These are phyloP conservation scores for Styela clava DNA, from an alignment of 23 tunicate genomes.

Conservation along the genomic window DNA sequence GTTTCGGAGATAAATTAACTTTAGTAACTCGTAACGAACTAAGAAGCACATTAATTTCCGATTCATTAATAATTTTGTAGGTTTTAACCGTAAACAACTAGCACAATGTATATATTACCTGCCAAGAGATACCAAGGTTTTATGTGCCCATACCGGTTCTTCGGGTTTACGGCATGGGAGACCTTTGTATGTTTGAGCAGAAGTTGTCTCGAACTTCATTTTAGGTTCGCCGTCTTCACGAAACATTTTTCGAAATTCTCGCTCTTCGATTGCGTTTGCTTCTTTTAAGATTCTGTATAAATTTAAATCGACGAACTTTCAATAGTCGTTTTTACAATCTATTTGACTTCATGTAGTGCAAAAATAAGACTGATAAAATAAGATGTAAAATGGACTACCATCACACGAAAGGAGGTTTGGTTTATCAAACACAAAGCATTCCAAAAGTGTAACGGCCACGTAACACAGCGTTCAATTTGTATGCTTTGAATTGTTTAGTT, in stretches of 20 bases:
- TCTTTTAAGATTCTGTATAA: conserved; percentile 31
- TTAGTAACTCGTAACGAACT: no score
- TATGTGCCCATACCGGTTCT: conserved; percentile 66
- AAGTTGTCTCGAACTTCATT: conserved; percentile 23
- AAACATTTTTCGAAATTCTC: conserved; percentile 25
- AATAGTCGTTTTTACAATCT: not conserved
- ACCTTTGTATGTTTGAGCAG: conserved; percentile 28
- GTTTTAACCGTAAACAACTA: no score
- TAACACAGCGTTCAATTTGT: no score
- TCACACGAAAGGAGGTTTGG: no score
- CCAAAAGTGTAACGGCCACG: no score
- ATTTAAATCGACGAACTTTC: not conserved
- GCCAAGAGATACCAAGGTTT: conserved; percentile 66
- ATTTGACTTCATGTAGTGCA: not conserved
- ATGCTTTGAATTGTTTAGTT: no score
- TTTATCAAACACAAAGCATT: no score
- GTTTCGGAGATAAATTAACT: no score
- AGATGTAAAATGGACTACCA: no score
- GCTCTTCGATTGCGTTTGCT: conserved; percentile 32
- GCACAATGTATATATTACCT: no score
- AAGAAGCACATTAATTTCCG: no score
- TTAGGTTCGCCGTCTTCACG: conserved; percentile 44
- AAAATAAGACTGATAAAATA: not conserved
- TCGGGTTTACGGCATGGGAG: conserved; percentile 22
- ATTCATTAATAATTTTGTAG: no score